Base-by-base conservation (phyloP, 64 coral and sea anemone genomes). In the Montipora foliosa region DNA sequence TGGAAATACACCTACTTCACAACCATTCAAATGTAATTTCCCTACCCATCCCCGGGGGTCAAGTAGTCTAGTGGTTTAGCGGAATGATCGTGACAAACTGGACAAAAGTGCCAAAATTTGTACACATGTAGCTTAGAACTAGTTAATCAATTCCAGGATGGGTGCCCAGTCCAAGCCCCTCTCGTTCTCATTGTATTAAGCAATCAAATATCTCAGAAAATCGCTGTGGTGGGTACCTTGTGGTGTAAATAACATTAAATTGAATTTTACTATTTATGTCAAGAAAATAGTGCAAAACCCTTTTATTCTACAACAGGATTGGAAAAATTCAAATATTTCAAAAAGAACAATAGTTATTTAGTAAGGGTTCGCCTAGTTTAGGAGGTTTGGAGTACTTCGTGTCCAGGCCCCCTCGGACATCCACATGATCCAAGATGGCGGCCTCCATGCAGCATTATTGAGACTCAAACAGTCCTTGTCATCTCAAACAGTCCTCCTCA, bases 321-420 rank as follows among this genome's bases (percentile, higher is more conserved):
- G 20, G 59, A 84, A 67, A 69, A 44, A n/a, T 75, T 88, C 72
- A 78, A 78, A 48, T 88, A 58, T 77, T 61, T 72, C n/a, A 50
- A 53, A 77, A 89, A 3, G 50, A 89, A 60, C 50, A 75, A 89
- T 89, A 89, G 84, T 89, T 75, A 61, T 76, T 61, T 89, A 37
- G 15, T 45, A 77, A 89, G 47, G 49, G 49, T 25, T 89, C 60
- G 44, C 64, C 22, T 49, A 87, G 29, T 50, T 48, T 71, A 86
- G 44, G 82, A 79, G 25, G 60, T 53, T 88, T 57, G 67, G n/a
- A 88, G 72, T 70, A 88, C 49, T 75, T 76, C 87, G 21, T 77
- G 55, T 76, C 57, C 58, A 67, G 80, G 58, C 25, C 25, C 81
- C 64, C 57, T 69, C 25, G 64, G 57, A 69, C 22, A 67, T 67